Conservation (phyloP, 2,113 vertebrate genomes). For the Thalassarche chlororhynchos region DNA sequence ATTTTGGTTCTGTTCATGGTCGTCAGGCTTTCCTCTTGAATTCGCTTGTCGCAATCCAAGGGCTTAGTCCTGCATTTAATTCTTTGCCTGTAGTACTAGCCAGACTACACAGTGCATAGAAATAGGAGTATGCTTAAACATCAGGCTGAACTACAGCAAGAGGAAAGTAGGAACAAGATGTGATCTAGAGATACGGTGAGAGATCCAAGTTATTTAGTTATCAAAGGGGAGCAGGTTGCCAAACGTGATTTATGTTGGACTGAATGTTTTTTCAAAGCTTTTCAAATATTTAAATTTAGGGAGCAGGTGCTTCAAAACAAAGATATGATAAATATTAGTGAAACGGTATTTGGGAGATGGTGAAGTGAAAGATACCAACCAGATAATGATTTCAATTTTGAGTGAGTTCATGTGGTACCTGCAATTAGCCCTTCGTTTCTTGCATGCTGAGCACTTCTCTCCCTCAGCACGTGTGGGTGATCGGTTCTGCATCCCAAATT, state of each 20-base stretch:
- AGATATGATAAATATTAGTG: neutral
- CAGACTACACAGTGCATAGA: neutral
- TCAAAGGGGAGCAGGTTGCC: neutral
- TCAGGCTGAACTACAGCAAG: neutral
- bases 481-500: neutral
- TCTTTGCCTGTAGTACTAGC: neutral
- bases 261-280: neutral
- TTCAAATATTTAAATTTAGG: neutral
- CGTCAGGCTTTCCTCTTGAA: neutral
- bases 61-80: neutral
- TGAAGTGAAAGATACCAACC: neutral
- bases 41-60: neutral
- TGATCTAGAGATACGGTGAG: neutral
- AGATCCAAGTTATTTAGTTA: neutral
- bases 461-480: neutral
- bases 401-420: neutral
- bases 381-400: neutral
- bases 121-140: neutral
- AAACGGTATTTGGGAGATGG: neutral
- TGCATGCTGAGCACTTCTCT: neutral
- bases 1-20: neutral
- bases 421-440: neutral
- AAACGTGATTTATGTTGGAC: neutral
- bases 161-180: neutral
- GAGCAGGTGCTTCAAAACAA: neutral